Evolutionary conservation across 2,888 invertebrate species (phyloP), one percentile per base, ranked within the genome.

Genomic region (Drosophila nigricruria): DNA sequence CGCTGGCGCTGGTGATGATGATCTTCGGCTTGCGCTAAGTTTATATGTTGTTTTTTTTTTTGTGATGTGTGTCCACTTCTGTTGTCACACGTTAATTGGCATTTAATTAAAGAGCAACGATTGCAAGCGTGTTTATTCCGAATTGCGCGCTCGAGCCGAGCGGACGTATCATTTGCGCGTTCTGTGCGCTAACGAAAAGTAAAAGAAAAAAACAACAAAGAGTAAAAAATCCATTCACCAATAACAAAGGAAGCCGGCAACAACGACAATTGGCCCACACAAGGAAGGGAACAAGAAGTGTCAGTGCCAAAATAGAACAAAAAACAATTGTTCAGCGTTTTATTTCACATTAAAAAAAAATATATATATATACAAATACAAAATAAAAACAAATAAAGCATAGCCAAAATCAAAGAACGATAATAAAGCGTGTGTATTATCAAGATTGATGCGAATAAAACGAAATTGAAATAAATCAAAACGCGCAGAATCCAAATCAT

Each of bases 61-160:
- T n/a, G n/a, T n/a, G n/a, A 42, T 60, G 20, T 56, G 47, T 62
- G 45, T 49, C 63, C 67, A 77, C 63, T 69, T 69, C 72, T 82
- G 77, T 83, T 86, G 90, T 90, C 90, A 73, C 88, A 86, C 81
- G 90, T 90, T 90, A 87, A 87, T 87, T 90, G 90, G 61, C 84
- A 83, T 90, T 90, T 89, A 90, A 87, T 87, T 90, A 86, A 87
- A 73, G 68, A 72, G 50, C 68, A 72, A 70, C 88, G 69, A 71
- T 74, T 69, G 74, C 70, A 67, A 70, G 64, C 45, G 65, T 67
- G 66, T 58, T 90, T 88, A 86, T 86, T 86, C 74, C 70, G 79
- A 72, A 70, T 77, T 71, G 66, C 60, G 54, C 73, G 81, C 72
- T 90, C 62, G 74, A 73, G 20, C 47, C 57, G 77, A 74, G 59